Percentiles rank a stretch among this genome's conserved stretches.
phyloP scores from a whole-genome alignment of 2,113 vertebrate genomes.

The Morone chrysops region DNA sequence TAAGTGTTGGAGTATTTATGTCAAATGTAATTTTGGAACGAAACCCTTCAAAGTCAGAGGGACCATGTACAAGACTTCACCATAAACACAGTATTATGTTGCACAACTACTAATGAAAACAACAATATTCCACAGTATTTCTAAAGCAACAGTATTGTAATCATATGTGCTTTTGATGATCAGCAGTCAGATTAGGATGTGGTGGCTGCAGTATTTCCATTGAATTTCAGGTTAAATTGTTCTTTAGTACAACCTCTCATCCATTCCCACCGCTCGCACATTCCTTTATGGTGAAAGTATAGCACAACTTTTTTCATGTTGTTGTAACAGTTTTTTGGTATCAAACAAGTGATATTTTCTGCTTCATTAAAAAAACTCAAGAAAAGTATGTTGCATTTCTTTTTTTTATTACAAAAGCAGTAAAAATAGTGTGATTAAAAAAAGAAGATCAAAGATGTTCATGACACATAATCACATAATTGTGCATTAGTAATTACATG shows the following conservation, averaged over 20 bases:
- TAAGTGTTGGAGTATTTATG: not conserved
- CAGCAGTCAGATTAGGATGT: conserved; percentile 21
- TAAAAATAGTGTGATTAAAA: not conserved
- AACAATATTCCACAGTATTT: conserved; percentile 48
- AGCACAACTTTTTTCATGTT: conserved; percentile 69
- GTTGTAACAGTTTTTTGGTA: conserved; percentile 70
- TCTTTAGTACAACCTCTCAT: conserved; percentile 19
- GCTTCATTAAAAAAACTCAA: conserved; percentile 71
- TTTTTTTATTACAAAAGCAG: conserved; percentile 11
- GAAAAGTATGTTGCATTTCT: conserved; percentile 1
- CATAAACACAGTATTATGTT: conserved; percentile 51
- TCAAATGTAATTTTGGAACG: conserved; percentile 22
- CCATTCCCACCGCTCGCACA: conserved; percentile 37
- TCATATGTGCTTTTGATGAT: conserved; percentile 41
- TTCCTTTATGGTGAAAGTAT: conserved; percentile 63
- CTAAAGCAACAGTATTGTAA: conserved; percentile 40
- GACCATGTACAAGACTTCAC: conserved; percentile 23
- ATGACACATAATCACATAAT: not conserved
- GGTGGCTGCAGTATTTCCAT: conserved; percentile 16
- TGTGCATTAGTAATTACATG: not conserved
- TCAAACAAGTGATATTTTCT: conserved; percentile 69
- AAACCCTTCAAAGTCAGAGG: conserved; percentile 28
- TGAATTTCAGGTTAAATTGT: conserved; percentile 45
- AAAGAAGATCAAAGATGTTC: not conserved
- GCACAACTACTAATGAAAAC: conserved; percentile 29